Base-by-base conservation (phyloP, 2,888 invertebrate genomes). In the Oxystoma pomonae region DNA sequence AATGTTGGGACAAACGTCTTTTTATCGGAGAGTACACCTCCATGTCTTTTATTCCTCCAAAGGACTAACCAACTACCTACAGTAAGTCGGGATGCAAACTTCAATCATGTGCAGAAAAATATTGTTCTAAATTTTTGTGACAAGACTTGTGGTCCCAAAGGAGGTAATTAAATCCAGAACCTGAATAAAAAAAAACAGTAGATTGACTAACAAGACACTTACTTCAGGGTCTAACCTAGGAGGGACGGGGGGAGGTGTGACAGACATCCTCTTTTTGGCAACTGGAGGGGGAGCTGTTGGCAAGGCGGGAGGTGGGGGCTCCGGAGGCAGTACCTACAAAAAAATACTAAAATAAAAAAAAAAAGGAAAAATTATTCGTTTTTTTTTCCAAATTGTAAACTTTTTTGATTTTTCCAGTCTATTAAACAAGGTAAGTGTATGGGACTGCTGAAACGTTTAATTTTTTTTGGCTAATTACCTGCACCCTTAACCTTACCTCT, bases 201-300 rank as follows among this genome's bases (percentile, higher is more conserved):
- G n/a, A n/a, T n/a, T n/a, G n/a, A n/a, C n/a, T n/a, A n/a, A n/a
- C 22, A 20, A 5, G 50, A 18, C 49, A 67, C 65, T 69, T 70
- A 76, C 86, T 81, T 87, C 86, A 68, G 84, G 82, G 74, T 86
- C 86, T 65, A 86, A 75, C 75, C 85, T 81, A 22, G 83, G 85
- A 49, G 83, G 87, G 68, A 87, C 85, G 55, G 87, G 86, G 65
- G 85, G 83, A 51, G 86, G 85, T 18, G 83, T 82, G 56, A 82
- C 80, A 61, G 82, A 77, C 22, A 82, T 79, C 16, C 81, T 77
- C 72, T 83, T 84, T 70, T 84, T 84, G 20, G 80, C 77, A 18
- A 82, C 69, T 5, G 83, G 83, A 16, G 83, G 84, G 59, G 66
- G 16, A 18, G 35, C 68, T 2, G 83, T 83, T 19, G 83, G 84